A percentile compares a stretch with the other conserved stretches of the same genome.
Evolutionary conservation across 2,888 invertebrate species (phyloP).

Genomic region (Leucophenga montana): DNA sequence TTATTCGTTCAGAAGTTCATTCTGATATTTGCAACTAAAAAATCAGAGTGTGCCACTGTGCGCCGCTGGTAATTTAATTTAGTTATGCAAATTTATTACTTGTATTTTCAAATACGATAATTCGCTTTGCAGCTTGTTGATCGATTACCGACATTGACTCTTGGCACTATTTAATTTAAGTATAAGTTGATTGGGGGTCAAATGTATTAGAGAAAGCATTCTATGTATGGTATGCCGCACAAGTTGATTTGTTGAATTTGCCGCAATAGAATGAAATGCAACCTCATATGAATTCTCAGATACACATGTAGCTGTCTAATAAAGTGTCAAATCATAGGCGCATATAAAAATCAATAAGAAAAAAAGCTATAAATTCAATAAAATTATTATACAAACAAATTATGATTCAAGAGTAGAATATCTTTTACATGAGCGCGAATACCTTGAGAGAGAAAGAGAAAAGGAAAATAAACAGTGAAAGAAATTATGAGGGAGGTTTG

Average conservation of each 20-base stretch:
- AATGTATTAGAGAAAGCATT: neutral
- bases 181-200: neutral
- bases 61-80: conserved; percentile 19
- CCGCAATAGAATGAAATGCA: too few species aligned
- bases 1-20: too few species aligned
- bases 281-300: neutral
- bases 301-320: conserved; percentile 22
- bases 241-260: neutral
- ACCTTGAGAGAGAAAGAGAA: conserved; percentile 26
- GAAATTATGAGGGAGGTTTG: conserved; percentile 32
- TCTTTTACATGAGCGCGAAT: conserved; percentile 26
- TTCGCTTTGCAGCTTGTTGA: neutral
- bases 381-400: too few species aligned
- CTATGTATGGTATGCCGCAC: conserved; percentile 3
- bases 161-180: neutral
- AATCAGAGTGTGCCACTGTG: too few species aligned
- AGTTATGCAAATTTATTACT: conserved; percentile 22
- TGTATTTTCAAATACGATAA: conserved; percentile 9
- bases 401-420: too few species aligned
- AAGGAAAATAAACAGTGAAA: conserved; percentile 40
- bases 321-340: conserved; percentile 20
- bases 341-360: neutral
- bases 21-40: too few species aligned
- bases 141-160: conserved; percentile 21
- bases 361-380: neutral